These are phyloP conservation scores for Gymnocypris eckloni DNA, from an alignment of 2,797 vertebrate species.

Conservation along the genomic window DNA sequence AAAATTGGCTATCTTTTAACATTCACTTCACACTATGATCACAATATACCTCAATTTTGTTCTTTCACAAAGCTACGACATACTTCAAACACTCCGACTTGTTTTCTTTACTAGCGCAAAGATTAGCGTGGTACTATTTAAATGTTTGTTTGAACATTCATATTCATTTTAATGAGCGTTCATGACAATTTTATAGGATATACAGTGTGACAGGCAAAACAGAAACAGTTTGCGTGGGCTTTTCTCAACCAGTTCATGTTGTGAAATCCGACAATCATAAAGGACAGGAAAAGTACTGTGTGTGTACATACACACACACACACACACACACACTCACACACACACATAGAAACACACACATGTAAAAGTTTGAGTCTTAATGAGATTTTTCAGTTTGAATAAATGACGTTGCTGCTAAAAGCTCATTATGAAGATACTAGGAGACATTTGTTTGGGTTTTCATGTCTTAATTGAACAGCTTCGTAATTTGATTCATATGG, in stretches of 20 bases:
- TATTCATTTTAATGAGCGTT: neutral
- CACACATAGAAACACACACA: neutral
- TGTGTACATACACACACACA: neutral
- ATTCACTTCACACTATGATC: neutral
- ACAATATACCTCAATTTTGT: constrained; percentile 2
- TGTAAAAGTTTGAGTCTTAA: constrained; percentile 33
- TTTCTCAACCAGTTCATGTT: neutral
- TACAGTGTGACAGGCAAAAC: neutral
- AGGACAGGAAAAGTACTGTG: neutral
- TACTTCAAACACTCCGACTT: constrained; percentile 10
- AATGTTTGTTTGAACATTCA: neutral
- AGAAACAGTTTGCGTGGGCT: neutral
- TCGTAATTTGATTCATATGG: constrained; percentile 36
- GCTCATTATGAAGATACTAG: constrained; percentile 6
- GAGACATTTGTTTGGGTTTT: constrained; percentile 1
- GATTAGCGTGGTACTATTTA: neutral
- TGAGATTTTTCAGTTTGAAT: constrained; percentile 11
- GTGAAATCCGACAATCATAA: neutral
- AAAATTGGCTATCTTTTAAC: neutral
- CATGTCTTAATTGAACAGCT: constrained; percentile 61
- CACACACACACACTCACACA: constrained; percentile 12
- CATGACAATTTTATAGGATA: neutral
- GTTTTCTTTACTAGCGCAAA: neutral
- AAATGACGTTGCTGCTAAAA: constrained; percentile 7
- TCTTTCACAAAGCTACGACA: neutral